phyloP scores from a whole-genome alignment of 2,888 invertebrate genomes.

The Mechanitis messenoides region DNA sequence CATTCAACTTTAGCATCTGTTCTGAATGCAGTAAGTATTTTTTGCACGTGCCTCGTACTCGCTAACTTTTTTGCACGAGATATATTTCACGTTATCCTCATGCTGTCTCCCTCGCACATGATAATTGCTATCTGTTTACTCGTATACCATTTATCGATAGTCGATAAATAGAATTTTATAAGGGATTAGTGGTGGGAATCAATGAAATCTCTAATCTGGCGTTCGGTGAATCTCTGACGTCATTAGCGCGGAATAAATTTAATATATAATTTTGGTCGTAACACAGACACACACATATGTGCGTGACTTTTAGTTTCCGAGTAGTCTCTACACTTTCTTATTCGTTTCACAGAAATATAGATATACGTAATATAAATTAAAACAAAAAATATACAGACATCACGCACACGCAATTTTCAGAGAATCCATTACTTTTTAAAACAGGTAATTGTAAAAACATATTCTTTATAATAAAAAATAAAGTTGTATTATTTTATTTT shows the following conservation, averaged over 20 bases:
- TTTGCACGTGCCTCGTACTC: conserved; percentile 24
- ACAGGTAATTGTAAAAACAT: too few relatives aligned
- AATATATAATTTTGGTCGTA: too few relatives aligned
- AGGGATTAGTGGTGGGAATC: neutral
- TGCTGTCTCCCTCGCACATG: conserved; percentile 47
- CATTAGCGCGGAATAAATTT: neutral
- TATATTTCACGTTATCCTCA: conserved; percentile 68
- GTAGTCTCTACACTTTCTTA: too few relatives aligned
- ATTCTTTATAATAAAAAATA: too few relatives aligned
- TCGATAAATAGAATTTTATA: neutral
- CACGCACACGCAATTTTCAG: too few relatives aligned
- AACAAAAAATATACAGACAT: too few relatives aligned
- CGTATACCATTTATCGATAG: neutral
- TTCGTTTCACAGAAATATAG: too few relatives aligned
- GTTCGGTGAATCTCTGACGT: neutral
- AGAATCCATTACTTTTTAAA: too few relatives aligned
- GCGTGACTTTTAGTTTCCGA: too few relatives aligned
- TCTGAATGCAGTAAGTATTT: conserved; percentile 25
- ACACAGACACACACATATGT: too few relatives aligned
- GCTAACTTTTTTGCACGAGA: conserved; percentile 33
- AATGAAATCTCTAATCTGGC: neutral
- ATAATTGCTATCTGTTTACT: neutral
- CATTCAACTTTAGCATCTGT: conserved; percentile 5
- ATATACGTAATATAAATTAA: too few relatives aligned
- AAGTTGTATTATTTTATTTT: too few relatives aligned